Percentiles rank a stretch among this genome's conserved stretches.
These are phyloP conservation scores for Drosophila simulans DNA, from an alignment of 1,140 invertebrate species.

Conservation along the genomic window DNA sequence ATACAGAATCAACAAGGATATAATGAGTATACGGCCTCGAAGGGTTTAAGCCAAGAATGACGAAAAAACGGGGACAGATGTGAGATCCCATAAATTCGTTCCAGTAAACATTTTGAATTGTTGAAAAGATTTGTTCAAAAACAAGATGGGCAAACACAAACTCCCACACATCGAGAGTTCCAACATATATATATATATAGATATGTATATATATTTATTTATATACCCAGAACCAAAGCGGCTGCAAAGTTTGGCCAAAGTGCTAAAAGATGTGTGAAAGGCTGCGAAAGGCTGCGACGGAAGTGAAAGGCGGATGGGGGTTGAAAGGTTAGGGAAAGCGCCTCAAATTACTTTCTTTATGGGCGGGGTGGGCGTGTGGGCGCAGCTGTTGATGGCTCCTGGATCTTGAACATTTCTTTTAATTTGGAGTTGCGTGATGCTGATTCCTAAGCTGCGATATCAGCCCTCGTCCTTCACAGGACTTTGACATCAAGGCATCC, in stretches of 20 bases:
- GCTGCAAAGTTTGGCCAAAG: constrained; percentile 46
- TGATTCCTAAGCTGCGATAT: constrained; percentile 38
- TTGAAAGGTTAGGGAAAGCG: constrained; percentile 56
- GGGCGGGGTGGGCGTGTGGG: constrained; percentile 25
- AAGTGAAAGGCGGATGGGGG: constrained; percentile 57
- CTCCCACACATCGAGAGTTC: constrained; percentile 17
- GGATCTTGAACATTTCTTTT: constrained; percentile 52
- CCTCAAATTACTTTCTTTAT: constrained; percentile 66
- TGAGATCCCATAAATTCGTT: constrained; percentile 55
- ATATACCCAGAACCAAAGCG: constrained; percentile 10
- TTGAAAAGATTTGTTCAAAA: constrained; percentile 69
- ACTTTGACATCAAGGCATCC: constrained; percentile 19
- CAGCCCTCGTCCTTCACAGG: not conserved
- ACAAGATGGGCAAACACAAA: constrained; percentile 36
- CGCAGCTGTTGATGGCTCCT: constrained; percentile 54
- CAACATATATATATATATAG: not conserved
- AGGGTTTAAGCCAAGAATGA: constrained; percentile 21
- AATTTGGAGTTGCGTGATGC: constrained; percentile 48
- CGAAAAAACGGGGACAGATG: constrained; percentile 31
- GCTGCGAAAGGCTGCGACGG: constrained; percentile 66
- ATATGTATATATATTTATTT: constrained; percentile 29
- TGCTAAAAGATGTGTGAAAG: constrained; percentile 80
- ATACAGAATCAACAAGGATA: constrained; percentile 29
- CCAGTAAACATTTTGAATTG: constrained; percentile 73
- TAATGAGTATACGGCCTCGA: constrained; percentile 41